These are phyloP conservation scores for Philereme vetulata DNA, from an alignment of 2,888 invertebrate species.

Conservation along the genomic window DNA sequence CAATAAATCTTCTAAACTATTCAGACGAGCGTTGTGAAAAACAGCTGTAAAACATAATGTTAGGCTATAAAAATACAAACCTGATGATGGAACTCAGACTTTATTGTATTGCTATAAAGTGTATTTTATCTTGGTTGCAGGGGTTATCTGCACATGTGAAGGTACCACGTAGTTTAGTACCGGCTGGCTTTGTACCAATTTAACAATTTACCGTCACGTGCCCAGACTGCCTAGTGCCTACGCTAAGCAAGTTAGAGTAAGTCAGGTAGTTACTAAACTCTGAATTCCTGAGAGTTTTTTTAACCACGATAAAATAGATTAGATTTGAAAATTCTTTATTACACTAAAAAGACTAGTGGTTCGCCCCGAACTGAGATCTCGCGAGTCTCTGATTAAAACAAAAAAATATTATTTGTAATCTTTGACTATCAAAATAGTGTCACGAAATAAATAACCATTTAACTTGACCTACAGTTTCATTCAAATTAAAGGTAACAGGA, in stretches of 20 bases:
- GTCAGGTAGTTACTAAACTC: constrained; percentile 8
- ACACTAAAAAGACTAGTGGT: no score
- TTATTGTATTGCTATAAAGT: constrained; percentile 13
- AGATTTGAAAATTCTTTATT: no score
- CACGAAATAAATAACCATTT: no score
- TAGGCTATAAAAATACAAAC: constrained; percentile 35
- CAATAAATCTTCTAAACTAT: constrained; percentile 15
- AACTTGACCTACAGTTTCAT: no score
- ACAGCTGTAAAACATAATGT: constrained; percentile 40
- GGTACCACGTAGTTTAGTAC: constrained; percentile 35
- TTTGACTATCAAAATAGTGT: no score
- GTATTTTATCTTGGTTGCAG: constrained; percentile 6
- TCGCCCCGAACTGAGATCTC: no score
- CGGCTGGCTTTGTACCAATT: constrained; percentile 44
- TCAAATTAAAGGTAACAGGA: no score
- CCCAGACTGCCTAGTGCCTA: constrained; percentile 15
- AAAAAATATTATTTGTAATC: no score
- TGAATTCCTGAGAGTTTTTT: no score
- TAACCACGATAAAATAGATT: no score
- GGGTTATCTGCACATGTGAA: constrained; percentile 4
- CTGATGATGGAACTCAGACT: constrained; percentile 4
- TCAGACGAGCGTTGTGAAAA: constrained; percentile 17
- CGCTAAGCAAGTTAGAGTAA: constrained; percentile 19
- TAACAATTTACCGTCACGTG: constrained; percentile 53
- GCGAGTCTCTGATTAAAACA: no score